These are phyloP conservation scores for Phymanthus crucifer DNA, from an alignment of 92 coral and sea anemone species.

Conservation along the genomic window DNA sequence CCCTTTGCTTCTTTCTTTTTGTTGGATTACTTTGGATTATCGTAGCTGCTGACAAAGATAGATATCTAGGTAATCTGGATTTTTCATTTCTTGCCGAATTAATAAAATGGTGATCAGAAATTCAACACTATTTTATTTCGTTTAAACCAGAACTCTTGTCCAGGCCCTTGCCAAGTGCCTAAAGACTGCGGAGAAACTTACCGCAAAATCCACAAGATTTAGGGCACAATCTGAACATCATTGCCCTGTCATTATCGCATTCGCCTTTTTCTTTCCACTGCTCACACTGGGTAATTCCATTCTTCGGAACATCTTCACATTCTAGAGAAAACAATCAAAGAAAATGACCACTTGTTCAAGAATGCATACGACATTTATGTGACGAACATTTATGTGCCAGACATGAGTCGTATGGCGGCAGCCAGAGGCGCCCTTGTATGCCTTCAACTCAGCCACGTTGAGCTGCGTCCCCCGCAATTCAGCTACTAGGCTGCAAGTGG, in stretches of 20 bases:
- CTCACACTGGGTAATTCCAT: slow-evolving; percentile 10
- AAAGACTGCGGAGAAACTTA: slow-evolving; percentile 7
- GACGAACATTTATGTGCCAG: neutral
- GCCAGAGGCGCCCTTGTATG: no score
- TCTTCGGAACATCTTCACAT: slow-evolving; percentile 22
- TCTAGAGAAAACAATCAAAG: neutral
- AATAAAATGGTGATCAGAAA: neutral
- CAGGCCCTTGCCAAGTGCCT: no score
- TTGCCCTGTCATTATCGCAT: slow-evolving; percentile 22
- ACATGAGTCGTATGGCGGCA: no score
- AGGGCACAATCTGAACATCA: slow-evolving; percentile 36
- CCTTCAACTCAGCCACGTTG: no score
- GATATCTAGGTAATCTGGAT: no score
- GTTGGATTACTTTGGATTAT: neutral
- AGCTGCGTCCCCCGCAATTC: no score
- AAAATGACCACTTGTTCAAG: neutral
- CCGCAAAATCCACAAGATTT: slow-evolving; percentile 32
- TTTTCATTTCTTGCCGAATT: neutral
- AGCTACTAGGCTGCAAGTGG: no score
- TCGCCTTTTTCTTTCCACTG: slow-evolving; percentile 22
- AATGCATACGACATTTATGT: neutral
- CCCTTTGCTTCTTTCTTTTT: neutral
- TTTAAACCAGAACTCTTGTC: no score
- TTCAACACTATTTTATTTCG: no score
- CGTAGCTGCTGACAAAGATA: slow-evolving; percentile 9